Percentiles rank a stretch among this genome's conserved stretches.
Evolutionary conservation across 1,140 invertebrate genomes (phyloP).

Genomic region (Laupala kohalensis): DNA sequence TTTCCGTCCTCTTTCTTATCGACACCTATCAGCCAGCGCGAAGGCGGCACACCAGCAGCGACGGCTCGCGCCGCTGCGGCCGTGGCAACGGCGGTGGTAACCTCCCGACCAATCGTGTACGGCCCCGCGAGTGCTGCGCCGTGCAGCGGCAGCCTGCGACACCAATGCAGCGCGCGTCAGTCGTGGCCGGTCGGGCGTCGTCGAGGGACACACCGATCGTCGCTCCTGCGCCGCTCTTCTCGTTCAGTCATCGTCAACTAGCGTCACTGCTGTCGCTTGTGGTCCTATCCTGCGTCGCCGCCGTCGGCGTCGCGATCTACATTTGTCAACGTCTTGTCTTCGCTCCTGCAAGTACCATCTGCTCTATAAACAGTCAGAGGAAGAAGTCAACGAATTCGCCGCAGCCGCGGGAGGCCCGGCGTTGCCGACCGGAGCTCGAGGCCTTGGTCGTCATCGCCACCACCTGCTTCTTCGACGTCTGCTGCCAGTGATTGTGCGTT

Average conservation of each 20-base stretch:
- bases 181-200: background rate
- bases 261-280: background rate
- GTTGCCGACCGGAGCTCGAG: too few species aligned
- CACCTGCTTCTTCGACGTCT: background rate
- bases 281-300: background rate
- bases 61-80: background rate
- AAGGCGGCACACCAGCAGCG: too few species aligned
- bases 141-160: too few species aligned
- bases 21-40: background rate
- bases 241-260: background rate
- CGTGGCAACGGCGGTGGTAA: too few species aligned
- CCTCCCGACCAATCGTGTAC: background rate
- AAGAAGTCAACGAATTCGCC: background rate
- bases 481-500: background rate
- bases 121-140: too few species aligned
- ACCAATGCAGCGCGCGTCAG: background rate
- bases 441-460: background rate
- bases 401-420: background rate
- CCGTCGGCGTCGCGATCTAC: background rate
- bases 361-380: background rate
- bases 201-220: background rate
- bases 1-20: background rate
- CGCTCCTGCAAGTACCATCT: background rate
- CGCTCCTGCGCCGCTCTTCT: background rate
- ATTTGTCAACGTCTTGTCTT: background rate